Percentiles rank a stretch among this genome's conserved stretches.
These are phyloP conservation scores for Microtus ochrogaster DNA, from an alignment of 2,113 vertebrate species.

Conservation along the genomic window DNA sequence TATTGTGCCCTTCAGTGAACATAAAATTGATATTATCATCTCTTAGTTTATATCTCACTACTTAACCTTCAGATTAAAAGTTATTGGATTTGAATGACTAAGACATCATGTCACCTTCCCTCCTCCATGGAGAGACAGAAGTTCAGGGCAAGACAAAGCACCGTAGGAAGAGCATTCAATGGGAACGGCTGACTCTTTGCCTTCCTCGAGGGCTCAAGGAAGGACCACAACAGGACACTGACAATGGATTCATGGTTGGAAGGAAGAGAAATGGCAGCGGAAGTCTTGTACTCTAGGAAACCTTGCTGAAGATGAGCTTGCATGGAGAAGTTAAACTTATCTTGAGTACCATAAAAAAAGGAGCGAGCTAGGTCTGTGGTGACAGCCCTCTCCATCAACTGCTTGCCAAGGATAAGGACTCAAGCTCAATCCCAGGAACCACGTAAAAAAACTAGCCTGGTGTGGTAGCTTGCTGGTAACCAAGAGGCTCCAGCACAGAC, in stretches of 20 bases:
- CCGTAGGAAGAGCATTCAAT: not conserved
- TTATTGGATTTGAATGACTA: constrained; percentile 91
- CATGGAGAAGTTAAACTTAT: constrained; percentile 12
- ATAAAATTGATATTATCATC: constrained; percentile 92
- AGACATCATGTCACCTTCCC: constrained; percentile 87
- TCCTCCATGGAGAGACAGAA: constrained; percentile 80
- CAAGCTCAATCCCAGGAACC: not conserved
- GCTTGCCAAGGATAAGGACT: not conserved
- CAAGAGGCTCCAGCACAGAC: not conserved
- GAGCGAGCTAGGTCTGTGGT: not conserved
- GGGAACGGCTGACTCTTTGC: not conserved
- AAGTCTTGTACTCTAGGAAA: not conserved
- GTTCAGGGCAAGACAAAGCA: constrained; percentile 68
- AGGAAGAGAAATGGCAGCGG: not conserved
- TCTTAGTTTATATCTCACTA: constrained; percentile 92
- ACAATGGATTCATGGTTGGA: not conserved
- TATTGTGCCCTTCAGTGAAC: constrained; percentile 91
- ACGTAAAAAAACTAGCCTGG: not conserved
- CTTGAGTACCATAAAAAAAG: not conserved
- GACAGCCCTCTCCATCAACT: too few relatives aligned
- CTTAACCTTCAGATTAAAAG: constrained; percentile 93
- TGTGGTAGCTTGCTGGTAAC: not conserved
- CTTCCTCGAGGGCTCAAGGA: not conserved
- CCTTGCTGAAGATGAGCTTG: not conserved
- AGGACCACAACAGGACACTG: not conserved